Evolutionary conservation across 2,113 vertebrate species (phyloP), one percentile per base, ranked within the genome.

Genomic region (Hassar affinis): DNA sequence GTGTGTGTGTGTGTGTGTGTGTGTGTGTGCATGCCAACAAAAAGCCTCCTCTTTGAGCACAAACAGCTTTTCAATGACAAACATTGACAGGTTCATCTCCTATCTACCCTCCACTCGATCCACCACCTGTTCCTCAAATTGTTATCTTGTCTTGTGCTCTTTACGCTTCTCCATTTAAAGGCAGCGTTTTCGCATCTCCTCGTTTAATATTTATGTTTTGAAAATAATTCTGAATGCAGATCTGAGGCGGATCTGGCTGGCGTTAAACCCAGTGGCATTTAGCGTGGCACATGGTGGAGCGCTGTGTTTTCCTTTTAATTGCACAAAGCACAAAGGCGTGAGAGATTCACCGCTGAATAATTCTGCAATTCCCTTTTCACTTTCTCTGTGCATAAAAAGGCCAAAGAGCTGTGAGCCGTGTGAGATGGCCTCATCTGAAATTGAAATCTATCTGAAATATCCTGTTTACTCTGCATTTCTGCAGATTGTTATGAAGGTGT

Each of bases 231-330:
- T 54, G 68, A 69, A 81, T 79, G 69, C 69, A 52, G 57, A 76
- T 79, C 12, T 35, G 61, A 49, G 54, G 62, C n/a, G 3, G 30
- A 54, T 82, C 80, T 75, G 80, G 80, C 49, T 64, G 54, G 51
- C 59, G 27, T 17, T 78, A 84, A 78, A 78, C 74, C 82, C 75
- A 25, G 47, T 83, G 82, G 62, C 75, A 78, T 68, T 69, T 78
- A 78, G 25, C 51, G 38, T 27, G 74, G 61, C 82, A 78, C 82
- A 83, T 83, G 9, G 38, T 51, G n/a, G 62, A 35, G 27, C 61
- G 78, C 82, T 84, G 82, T 68, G 81, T 78, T 84, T 78, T 78
- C 62, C 54, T 69, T 78, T 69, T 84, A 84, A 84, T 78, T 84
- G 82, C 75, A 78, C 59, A 20, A 49, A n/a, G 66, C 80, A 82